Conservation (phyloP, 1,140 invertebrate genomes). For the Archegozetes longisetosus region DNA sequence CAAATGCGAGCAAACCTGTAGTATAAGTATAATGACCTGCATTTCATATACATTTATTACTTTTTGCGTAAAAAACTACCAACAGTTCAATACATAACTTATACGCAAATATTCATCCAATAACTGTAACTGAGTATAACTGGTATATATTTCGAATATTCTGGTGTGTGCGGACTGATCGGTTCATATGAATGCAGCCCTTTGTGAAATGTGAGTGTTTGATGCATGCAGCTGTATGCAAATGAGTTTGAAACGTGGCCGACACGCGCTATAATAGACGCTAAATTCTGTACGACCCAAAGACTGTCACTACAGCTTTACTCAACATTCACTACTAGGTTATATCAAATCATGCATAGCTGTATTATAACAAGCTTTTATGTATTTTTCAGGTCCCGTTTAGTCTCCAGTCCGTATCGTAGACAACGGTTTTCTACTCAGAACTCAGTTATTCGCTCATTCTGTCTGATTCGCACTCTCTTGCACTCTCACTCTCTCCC, state of each 20-base stretch:
- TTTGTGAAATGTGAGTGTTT: too few species aligned
- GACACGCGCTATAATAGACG: background rate
- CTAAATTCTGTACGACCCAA: background rate
- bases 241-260: background rate
- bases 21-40: too few species aligned
- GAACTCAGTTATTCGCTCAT: background rate
- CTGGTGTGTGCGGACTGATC: too few species aligned
- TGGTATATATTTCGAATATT: too few species aligned
- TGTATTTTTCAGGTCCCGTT: background rate
- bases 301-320: background rate
- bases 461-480: background rate
- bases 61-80: too few species aligned
- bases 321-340: background rate
- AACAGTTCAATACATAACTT: too few species aligned
- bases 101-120: too few species aligned
- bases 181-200: background rate
- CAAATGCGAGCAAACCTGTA: too few species aligned
- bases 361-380: background rate
- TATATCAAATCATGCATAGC: background rate
- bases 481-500: background rate
- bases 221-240: background rate
- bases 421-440: background rate
- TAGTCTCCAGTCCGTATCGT: too few species aligned
- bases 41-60: too few species aligned
- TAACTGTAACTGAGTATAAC: too few species aligned